Percentiles rank a stretch among this genome's conserved stretches.
Evolutionary conservation across 2,888 invertebrate species (phyloP).

Genomic region (Perizoma flavofasciatum): DNA sequence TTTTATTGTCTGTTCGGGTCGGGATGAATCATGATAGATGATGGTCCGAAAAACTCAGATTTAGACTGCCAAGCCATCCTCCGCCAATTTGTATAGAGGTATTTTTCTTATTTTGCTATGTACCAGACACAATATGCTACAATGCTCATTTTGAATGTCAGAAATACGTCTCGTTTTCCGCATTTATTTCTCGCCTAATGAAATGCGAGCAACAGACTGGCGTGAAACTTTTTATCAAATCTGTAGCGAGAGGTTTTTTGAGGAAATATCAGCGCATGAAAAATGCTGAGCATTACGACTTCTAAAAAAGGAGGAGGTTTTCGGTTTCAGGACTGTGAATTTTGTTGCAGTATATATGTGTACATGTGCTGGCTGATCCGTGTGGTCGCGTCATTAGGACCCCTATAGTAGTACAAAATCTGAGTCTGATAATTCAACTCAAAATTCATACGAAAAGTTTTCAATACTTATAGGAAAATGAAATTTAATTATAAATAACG

Average conservation of each 20-base stretch:
- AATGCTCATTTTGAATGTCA: slow-evolving; percentile 49
- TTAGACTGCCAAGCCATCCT: slow-evolving; percentile 62
- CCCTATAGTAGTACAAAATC: too few species aligned
- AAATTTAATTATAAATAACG: too few species aligned
- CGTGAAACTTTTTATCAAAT: slow-evolving; percentile 68
- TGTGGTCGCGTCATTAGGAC: too few species aligned
- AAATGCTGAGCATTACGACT: slow-evolving; percentile 60
- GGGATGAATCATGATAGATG: slow-evolving; percentile 78
- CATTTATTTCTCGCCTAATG: slow-evolving; percentile 71
- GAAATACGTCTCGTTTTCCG: slow-evolving; percentile 64
- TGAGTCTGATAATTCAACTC: too few species aligned
- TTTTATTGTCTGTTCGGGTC: slow-evolving; percentile 74
- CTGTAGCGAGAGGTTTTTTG: slow-evolving; percentile 58
- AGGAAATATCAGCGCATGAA: slow-evolving; percentile 64
- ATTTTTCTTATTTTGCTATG: slow-evolving; percentile 46
- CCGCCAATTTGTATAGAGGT: slow-evolving; percentile 58
- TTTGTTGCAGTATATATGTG: too few species aligned
- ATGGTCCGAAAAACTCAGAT: slow-evolving; percentile 63
- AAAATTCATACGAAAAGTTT: too few species aligned
- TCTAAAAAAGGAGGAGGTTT: slow-evolving; percentile 47
- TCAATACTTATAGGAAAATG: too few species aligned
- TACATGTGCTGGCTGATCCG: too few species aligned
- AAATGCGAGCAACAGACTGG: slow-evolving; percentile 67
- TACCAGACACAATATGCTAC: slow-evolving; percentile 45
- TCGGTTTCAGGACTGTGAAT: slow-evolving; percentile 18